Evolutionary conservation across 2,113 vertebrate genomes (phyloP), one percentile per base, ranked within the genome.

Genomic region (Elachura formosa): DNA sequence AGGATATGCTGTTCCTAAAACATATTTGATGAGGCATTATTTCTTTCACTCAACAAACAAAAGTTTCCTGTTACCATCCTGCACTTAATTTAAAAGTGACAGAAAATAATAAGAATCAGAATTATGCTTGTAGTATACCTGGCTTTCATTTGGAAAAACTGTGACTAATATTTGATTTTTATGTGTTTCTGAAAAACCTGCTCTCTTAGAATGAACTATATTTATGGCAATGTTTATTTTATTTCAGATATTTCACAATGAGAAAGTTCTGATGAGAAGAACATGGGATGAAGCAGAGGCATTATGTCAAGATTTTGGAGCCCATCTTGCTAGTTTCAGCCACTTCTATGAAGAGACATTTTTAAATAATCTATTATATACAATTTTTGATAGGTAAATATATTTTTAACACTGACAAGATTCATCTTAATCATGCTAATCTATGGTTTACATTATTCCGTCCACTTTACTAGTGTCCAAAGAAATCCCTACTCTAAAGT

Each of bases 241-340:
- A 68, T 95, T 90, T n/a, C 86, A 99, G 99, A 98, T 99, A 92
- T 99, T 99, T 97, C 99, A 99, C 67, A 98, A 96, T 78, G 99
- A 99, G 96, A 99, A 99, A 90, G 97, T 99, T 83, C 88, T 99
- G 64, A 98, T 98, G 98, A 99, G 98, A 92, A 99, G 99, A 94
- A 98, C 99, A 6, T 99, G 99, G 99, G 96, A 97, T 51, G 99
- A 99, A 95, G 99, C 99, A 15, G 98, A 99, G 96, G 97, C 96
- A 0, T 98, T 99, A 92, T 99, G 99, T 43, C 98, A 98, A 94
- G 99, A 98, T 91, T 98, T 99, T 59, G 99, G 99, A 76, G 98
- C 98, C 77, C 98, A 99, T 96, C 98, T 99, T 95, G 98, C 98
- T 95, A 99, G 99, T 91, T 99, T 99, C 95, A 98, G 97, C 87